Percentiles rank a stretch among this genome's conserved stretches.
Evolutionary conservation across 2,888 invertebrate species (phyloP).

Genomic region (Drosophila putrida): DNA sequence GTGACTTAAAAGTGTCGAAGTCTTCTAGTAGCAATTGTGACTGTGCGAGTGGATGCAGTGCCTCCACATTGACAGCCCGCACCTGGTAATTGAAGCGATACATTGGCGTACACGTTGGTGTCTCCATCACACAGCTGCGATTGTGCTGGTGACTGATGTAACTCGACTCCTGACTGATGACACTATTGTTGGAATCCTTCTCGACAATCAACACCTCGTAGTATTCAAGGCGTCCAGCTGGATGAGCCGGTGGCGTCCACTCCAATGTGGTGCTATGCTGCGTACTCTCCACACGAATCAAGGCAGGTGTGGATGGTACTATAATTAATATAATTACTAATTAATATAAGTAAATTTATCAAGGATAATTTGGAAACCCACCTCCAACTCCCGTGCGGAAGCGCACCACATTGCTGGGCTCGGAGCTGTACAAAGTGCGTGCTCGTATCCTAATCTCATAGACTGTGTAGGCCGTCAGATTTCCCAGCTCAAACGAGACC

Average conservation of each 20-base stretch:
- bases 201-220: slow-evolving; percentile 86
- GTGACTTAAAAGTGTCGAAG: background rate
- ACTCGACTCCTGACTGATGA: slow-evolving; percentile 59
- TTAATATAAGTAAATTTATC: too few species aligned
- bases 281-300: slow-evolving; percentile 37
- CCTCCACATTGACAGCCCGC: slow-evolving; percentile 82
- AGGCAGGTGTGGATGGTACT: slow-evolving; percentile 76
- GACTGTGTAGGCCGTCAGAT: slow-evolving; percentile 88
- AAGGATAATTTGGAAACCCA: slow-evolving; percentile 42
- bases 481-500: slow-evolving; percentile 70
- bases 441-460: slow-evolving; percentile 91
- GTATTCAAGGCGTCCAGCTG: slow-evolving; percentile 87
- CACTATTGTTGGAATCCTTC: slow-evolving; percentile 60
- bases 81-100: slow-evolving; percentile 67
- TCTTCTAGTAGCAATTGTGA: too few species aligned
- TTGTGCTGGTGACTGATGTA: slow-evolving; percentile 50
- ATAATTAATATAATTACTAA: too few species aligned
- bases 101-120: slow-evolving; percentile 53
- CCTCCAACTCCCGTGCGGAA: slow-evolving; percentile 88
- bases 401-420: slow-evolving; percentile 86
- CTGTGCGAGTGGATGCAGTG: background rate
- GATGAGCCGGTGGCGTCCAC: slow-evolving; percentile 86
- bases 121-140: slow-evolving; percentile 48
- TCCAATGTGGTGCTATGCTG: slow-evolving; percentile 58
- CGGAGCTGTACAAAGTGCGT: slow-evolving; percentile 90